These are phyloP conservation scores for Anseranas semipalmata DNA, from an alignment of 2,113 vertebrate species.

Conservation along the genomic window DNA sequence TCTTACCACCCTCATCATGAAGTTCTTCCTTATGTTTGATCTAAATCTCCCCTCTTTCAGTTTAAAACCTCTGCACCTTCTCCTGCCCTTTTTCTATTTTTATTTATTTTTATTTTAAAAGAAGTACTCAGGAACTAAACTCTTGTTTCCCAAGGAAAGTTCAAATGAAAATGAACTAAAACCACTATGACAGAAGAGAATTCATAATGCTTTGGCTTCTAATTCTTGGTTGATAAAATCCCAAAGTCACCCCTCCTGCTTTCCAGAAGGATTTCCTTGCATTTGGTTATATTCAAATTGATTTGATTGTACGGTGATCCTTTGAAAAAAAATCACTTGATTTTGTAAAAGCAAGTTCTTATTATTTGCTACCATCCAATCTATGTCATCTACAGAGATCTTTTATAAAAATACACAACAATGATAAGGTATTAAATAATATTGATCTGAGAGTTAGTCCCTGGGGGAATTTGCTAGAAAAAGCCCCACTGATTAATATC, in stretches of 20 bases:
- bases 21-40: not conserved
- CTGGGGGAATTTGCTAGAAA: not conserved
- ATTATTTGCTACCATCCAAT: not conserved
- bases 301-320: not conserved
- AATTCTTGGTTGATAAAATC: not conserved
- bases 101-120: not conserved
- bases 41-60: not conserved
- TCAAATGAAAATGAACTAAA: not conserved
- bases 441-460: not conserved
- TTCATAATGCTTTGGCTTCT: not conserved
- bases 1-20: not conserved
- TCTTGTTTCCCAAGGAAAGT: not conserved
- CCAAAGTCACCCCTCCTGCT: not conserved
- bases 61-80: not conserved
- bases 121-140: not conserved
- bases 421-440: slow-evolving; percentile 33
- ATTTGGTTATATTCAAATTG: not conserved
- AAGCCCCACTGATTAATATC: not conserved
- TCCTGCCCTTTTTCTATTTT: not conserved
- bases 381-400: not conserved
- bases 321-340: not conserved
- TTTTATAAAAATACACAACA: not conserved
- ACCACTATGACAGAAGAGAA: not conserved
- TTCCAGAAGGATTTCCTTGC: not conserved
- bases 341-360: not conserved